A percentile compares a stretch with the other conserved stretches of the same genome.
These are phyloP conservation scores for Zootermopsis nevadensis DNA, from an alignment of 2,888 invertebrate species.

Conservation along the genomic window DNA sequence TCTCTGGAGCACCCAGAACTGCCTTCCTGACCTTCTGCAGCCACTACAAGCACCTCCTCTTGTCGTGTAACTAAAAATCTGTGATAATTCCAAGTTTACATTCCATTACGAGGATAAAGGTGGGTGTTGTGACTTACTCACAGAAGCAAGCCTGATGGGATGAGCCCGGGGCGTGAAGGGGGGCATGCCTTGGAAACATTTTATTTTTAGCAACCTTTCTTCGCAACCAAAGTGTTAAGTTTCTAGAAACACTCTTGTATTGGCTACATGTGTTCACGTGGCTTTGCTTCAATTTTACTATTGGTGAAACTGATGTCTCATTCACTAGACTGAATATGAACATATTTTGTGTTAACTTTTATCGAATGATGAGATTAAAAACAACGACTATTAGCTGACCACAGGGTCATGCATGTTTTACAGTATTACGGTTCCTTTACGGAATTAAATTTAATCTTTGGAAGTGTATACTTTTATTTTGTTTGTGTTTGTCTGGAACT, in stretches of 20 bases:
- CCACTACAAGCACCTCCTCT: slow-evolving; percentile 16
- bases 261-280: background rate
- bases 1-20: background rate
- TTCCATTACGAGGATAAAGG: slow-evolving; percentile 19
- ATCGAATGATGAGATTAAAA: background rate
- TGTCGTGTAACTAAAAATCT: slow-evolving; percentile 36
- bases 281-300: background rate
- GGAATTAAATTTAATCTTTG: background rate
- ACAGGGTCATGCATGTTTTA: too few relatives aligned
- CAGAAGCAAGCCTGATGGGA: background rate
- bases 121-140: background rate
- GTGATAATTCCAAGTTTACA: slow-evolving; percentile 30
- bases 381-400: too few relatives aligned
- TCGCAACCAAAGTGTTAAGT: slow-evolving; percentile 24
- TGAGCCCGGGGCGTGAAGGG: background rate
- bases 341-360: background rate
- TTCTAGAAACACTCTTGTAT: background rate
- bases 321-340: slow-evolving; percentile 1
- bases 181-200: background rate
- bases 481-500: background rate
- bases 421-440: too few relatives aligned
- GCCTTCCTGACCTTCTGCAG: background rate
- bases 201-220: slow-evolving; percentile 15
- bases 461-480: background rate
- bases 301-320: background rate